phyloP scores from a whole-genome alignment of 2,113 vertebrate genomes.

The Aldabrachelys gigantea region DNA sequence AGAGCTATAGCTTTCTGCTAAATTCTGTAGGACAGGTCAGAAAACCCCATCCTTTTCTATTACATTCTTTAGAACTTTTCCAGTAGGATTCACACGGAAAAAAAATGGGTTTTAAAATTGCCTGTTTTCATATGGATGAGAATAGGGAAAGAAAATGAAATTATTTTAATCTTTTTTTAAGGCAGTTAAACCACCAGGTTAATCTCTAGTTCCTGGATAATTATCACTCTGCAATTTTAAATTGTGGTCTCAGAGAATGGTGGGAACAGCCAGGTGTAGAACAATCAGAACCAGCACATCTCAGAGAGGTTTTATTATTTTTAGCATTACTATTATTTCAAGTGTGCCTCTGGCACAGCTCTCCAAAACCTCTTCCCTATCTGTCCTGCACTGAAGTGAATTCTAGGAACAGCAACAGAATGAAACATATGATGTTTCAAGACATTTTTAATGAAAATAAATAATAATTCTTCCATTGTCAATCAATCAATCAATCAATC shows the following conservation, averaged over 20 bases:
- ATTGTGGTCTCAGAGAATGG: background rate
- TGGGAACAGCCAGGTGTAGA: background rate
- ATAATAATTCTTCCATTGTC: constrained; percentile 31
- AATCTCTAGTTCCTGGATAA: constrained; percentile 45
- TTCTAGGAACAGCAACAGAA: background rate
- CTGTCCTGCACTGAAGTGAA: background rate
- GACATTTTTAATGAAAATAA: constrained; percentile 8
- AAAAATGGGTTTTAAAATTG: background rate
- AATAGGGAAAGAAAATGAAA: background rate
- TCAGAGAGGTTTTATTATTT: background rate
- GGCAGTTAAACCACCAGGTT: background rate
- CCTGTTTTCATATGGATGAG: background rate
- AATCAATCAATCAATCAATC: background rate
- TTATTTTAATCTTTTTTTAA: constrained; percentile 34
- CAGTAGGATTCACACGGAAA: background rate
- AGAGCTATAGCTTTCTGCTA: background rate
- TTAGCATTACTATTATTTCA: background rate
- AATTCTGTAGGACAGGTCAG: background rate
- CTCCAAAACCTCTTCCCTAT: background rate
- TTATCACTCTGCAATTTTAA: background rate
- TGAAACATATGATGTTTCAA: background rate
- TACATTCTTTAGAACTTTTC: background rate
- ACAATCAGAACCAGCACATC: background rate
- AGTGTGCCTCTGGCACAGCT: background rate
- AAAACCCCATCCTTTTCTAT: background rate